These are phyloP conservation scores for Melozone crissalis DNA, from an alignment of 2,113 vertebrate species.

Conservation along the genomic window DNA sequence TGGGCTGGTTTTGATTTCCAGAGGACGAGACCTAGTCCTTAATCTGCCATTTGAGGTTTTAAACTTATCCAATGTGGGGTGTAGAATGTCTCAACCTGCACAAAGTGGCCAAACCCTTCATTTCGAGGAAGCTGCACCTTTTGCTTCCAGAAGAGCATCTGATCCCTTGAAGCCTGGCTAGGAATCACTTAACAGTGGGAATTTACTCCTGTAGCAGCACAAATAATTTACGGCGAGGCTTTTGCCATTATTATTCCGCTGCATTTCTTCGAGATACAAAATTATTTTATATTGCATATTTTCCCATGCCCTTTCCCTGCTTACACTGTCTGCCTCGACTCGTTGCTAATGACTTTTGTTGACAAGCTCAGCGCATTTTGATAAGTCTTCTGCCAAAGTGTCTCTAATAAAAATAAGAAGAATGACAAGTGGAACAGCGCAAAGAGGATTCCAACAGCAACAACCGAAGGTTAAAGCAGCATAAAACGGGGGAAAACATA, in stretches of 20 bases:
- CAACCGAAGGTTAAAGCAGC: conserved; percentile 65
- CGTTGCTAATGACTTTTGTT: conserved; percentile 58
- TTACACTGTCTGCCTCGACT: conserved; percentile 48
- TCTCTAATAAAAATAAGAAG: conserved; percentile 65
- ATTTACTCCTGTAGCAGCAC: neutral
- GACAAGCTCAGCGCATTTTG: conserved; percentile 67
- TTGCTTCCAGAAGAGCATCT: neutral
- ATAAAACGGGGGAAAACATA: conserved; percentile 53
- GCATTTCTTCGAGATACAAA: conserved; percentile 20
- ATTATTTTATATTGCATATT: conserved; percentile 60
- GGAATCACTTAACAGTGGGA: neutral
- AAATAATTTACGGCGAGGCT: conserved; percentile 2
- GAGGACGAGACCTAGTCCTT: neutral
- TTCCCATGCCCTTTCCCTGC: conserved; percentile 70
- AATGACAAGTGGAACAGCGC: conserved; percentile 49
- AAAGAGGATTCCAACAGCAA: conserved; percentile 60
- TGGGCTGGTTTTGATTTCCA: neutral
- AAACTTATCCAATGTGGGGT: neutral
- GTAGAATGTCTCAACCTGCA: neutral
- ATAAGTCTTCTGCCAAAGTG: conserved; percentile 63
- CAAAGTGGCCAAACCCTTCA: neutral
- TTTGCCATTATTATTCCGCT: conserved; percentile 28
- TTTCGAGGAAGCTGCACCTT: neutral
- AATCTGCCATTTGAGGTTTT: neutral
- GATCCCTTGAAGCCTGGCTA: neutral